These are phyloP conservation scores for Xyrichtys novacula DNA, from an alignment of 2,797 vertebrate genomes.

Conservation along the genomic window DNA sequence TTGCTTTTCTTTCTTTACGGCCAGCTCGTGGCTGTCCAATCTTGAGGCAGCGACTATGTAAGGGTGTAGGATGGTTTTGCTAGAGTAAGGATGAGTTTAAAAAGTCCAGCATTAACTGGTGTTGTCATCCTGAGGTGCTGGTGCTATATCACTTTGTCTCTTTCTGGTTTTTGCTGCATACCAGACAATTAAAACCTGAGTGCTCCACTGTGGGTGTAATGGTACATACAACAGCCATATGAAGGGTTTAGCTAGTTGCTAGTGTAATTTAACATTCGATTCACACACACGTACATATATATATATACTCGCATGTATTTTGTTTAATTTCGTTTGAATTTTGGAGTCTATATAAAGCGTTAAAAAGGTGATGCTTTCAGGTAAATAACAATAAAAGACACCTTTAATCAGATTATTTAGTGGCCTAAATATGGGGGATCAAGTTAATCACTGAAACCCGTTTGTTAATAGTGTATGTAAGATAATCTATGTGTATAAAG, in stretches of 20 bases:
- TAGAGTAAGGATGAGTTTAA: slow-evolving; percentile 21
- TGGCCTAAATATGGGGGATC: slow-evolving; percentile 53
- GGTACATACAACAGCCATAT: slow-evolving; percentile 62
- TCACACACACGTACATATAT: no score
- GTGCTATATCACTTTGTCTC: slow-evolving; percentile 25
- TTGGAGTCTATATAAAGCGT: slow-evolving; percentile 7
- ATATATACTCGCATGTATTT: slow-evolving; percentile 20
- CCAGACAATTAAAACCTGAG: neutral
- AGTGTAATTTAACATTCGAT: slow-evolving; percentile 17
- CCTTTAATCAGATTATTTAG: slow-evolving; percentile 30
- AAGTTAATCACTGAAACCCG: slow-evolving; percentile 54
- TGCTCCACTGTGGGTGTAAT: slow-evolving; percentile 6
- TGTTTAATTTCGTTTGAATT: slow-evolving; percentile 3
- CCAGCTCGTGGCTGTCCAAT: slow-evolving; percentile 5
- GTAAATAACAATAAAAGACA: slow-evolving; percentile 26
- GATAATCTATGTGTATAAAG: slow-evolving; percentile 21
- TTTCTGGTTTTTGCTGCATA: slow-evolving; percentile 44
- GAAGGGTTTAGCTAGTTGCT: slow-evolving; percentile 14
- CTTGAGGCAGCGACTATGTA: slow-evolving; percentile 4
- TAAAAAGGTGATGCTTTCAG: slow-evolving; percentile 35
- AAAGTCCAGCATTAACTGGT: slow-evolving; percentile 2
- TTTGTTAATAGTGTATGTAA: slow-evolving; percentile 32
- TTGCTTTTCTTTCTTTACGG: slow-evolving; percentile 13
- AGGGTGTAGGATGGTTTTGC: slow-evolving; percentile 23
- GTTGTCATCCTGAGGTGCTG: neutral